Evolutionary conservation across 2,888 invertebrate genomes (phyloP).

Genomic region (Ceraclea dissimilis): DNA sequence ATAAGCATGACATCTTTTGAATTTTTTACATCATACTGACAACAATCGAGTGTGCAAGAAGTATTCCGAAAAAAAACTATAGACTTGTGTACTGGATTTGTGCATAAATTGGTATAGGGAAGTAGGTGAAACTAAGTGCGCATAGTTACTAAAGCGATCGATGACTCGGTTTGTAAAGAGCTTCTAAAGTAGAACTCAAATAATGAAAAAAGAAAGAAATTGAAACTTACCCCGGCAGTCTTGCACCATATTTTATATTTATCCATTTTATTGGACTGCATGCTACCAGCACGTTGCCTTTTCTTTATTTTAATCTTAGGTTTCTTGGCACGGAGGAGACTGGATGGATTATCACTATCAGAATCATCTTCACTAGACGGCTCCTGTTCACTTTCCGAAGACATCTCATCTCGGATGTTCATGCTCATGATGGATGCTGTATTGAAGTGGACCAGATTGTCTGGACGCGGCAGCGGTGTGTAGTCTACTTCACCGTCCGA

Average conservation of each 20-base stretch:
- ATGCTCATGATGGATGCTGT: slow-evolving; percentile 44
- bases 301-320: slow-evolving; percentile 44
- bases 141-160: too few relatives aligned
- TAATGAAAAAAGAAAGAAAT: too few relatives aligned
- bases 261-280: slow-evolving; percentile 47
- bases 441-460: slow-evolving; percentile 40
- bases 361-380: slow-evolving; percentile 49
- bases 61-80: too few relatives aligned
- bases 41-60: too few relatives aligned
- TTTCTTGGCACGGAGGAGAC: slow-evolving; percentile 42
- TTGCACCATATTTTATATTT: slow-evolving; percentile 76
- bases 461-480: slow-evolving; percentile 50
- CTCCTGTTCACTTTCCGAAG: slow-evolving; percentile 48
- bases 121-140: too few relatives aligned
- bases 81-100: too few relatives aligned
- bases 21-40: too few relatives aligned
- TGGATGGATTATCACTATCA: slow-evolving; percentile 31
- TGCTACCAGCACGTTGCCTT: slow-evolving; percentile 31
- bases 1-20: too few relatives aligned
- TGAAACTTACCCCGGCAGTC: slow-evolving; percentile 39
- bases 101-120: too few relatives aligned
- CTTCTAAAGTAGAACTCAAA: too few relatives aligned
- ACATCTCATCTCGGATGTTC: slow-evolving; percentile 53
- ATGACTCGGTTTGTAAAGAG: too few relatives aligned
- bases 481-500: slow-evolving; percentile 41